These are phyloP conservation scores for Minunthozetes semirufus DNA, from an alignment of 2,888 invertebrate genomes.

Conservation along the genomic window DNA sequence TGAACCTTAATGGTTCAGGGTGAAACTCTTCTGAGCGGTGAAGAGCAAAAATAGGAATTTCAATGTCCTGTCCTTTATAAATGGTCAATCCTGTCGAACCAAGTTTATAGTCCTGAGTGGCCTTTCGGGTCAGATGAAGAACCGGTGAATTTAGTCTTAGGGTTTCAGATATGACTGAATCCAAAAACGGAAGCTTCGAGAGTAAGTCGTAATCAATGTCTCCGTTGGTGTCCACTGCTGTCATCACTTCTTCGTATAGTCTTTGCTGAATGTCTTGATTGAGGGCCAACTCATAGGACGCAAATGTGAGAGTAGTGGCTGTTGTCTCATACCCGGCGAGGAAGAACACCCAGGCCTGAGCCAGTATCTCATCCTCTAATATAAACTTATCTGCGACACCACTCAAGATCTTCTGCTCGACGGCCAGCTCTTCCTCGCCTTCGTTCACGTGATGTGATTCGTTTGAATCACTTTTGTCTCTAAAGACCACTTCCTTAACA, in stretches of 20 bases:
- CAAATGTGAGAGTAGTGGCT: slow-evolving; percentile 57
- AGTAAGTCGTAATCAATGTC: not conserved
- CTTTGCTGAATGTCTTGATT: slow-evolving; percentile 54
- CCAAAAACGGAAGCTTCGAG: slow-evolving; percentile 30
- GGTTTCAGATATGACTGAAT: slow-evolving; percentile 39
- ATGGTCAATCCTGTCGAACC: not conserved
- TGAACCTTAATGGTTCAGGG: not conserved
- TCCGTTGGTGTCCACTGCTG: not conserved
- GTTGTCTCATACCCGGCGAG: slow-evolving; percentile 61
- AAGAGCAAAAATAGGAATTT: not conserved
- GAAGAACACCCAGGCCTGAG: slow-evolving; percentile 57
- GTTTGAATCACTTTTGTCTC: too few species aligned
- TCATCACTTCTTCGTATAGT: slow-evolving; percentile 43
- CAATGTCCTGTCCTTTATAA: not conserved
- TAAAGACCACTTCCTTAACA: too few species aligned
- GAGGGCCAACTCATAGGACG: slow-evolving; percentile 54
- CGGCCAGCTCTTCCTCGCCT: not conserved
- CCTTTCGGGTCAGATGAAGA: not conserved
- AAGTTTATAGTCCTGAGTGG: slow-evolving; percentile 5
- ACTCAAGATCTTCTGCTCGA: slow-evolving; percentile 41
- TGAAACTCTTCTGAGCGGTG: not conserved
- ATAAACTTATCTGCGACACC: not conserved
- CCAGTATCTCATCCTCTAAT: slow-evolving; percentile 37
- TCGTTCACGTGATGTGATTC: not conserved
- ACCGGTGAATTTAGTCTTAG: slow-evolving; percentile 33